Conservation (phyloP, 2,113 vertebrate genomes). For the Indri indri region DNA sequence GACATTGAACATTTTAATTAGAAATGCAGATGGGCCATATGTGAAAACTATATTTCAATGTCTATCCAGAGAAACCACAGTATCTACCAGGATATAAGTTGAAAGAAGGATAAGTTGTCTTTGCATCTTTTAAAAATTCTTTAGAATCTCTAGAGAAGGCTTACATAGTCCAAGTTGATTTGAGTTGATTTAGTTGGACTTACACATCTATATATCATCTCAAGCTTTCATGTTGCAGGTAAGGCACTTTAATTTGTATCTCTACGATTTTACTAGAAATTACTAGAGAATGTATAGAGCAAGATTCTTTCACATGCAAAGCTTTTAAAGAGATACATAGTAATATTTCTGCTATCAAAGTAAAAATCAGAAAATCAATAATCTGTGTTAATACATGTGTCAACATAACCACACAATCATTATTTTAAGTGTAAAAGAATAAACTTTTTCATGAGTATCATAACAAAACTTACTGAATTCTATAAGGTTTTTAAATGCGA, state of each 20-base stretch:
- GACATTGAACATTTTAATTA: conserved; percentile 75
- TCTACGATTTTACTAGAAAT: neutral
- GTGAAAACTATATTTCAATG: conserved; percentile 50
- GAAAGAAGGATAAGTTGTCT: conserved; percentile 55
- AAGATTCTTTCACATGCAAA: neutral
- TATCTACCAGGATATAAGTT: conserved; percentile 53
- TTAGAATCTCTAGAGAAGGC: conserved; percentile 48
- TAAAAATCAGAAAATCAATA: neutral
- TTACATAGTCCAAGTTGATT: conserved; percentile 3
- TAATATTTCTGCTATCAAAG: neutral
- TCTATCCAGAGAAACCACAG: conserved; percentile 55
- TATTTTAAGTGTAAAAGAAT: neutral
- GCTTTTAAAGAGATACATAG: neutral
- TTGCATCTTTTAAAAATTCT: conserved; percentile 70
- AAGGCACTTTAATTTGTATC: neutral
- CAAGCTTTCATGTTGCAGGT: neutral
- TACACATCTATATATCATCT: conserved; percentile 39
- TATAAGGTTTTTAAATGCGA: neutral
- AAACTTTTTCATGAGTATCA: neutral
- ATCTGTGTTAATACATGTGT: neutral
- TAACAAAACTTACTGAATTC: neutral
- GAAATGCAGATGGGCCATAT: conserved; percentile 67
- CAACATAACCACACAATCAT: neutral
- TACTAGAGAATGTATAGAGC: neutral
- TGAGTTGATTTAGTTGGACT: conserved; percentile 1